phyloP scores from a whole-genome alignment of 2,113 vertebrate genomes.

The Eolophus roseicapilla region DNA sequence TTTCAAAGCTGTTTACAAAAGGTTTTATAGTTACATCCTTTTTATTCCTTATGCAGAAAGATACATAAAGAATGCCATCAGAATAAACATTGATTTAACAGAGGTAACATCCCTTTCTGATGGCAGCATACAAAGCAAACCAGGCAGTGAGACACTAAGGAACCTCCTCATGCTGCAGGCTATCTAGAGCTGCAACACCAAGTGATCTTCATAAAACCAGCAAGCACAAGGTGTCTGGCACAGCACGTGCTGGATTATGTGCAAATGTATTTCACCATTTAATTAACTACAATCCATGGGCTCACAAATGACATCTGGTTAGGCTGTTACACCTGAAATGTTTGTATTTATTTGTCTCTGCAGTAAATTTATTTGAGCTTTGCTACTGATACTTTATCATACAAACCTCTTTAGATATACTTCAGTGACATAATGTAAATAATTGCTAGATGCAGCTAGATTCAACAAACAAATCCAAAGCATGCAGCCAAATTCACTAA shows the following conservation, averaged over 20 bases:
- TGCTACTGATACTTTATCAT: not conserved
- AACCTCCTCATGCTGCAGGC: not conserved
- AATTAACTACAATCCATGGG: not conserved
- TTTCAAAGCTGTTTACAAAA: not conserved
- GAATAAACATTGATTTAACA: not conserved
- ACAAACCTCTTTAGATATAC: not conserved
- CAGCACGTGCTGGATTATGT: fast-evolving
- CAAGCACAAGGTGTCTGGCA: not conserved
- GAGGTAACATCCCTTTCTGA: not conserved
- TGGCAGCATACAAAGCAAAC: not conserved
- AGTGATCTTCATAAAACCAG: not conserved
- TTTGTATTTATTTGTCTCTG: not conserved
- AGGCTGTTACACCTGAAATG: not conserved
- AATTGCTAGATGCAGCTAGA: not conserved
- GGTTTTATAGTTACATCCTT: not conserved
- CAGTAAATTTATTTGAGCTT: not conserved
- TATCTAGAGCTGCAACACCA: not conserved
- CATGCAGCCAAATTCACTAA: not conserved
- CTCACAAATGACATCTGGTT: not conserved
- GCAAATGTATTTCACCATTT: not conserved
- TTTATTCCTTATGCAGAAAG: not conserved
- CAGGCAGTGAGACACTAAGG: not conserved
- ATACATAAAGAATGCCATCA: not conserved
- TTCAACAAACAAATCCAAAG: not conserved
- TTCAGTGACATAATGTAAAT: not conserved